Base-by-base conservation (phyloP, 2,797 vertebrate species). In the Malacoraja senta region DNA sequence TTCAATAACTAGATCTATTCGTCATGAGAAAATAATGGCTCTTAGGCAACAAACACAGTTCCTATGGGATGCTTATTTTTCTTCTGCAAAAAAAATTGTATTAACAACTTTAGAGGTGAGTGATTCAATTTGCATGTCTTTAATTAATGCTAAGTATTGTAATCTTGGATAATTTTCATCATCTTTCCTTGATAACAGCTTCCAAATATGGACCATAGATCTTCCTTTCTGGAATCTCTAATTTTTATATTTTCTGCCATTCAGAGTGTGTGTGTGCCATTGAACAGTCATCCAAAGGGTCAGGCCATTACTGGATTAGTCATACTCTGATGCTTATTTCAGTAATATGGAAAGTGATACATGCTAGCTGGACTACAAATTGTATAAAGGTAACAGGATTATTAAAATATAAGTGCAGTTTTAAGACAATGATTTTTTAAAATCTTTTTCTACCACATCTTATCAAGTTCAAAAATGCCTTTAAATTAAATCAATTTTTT, bases 1-100 rank as follows among this genome's bases (percentile, higher is more conserved):
- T 93, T 97, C 97, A 94, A 97, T 97, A 94, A 96, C 96, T 93
- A 96, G 97, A 88, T 97, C 96, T 3, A 96, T 97, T 94, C 95
- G 96, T 94, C 95, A 95, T 93, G 97, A 97, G 95, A 96, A 95
- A 95, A 97, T 97, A 95, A 90, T 97, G 96, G 96, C 96, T 80
- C 96, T 97, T 94, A 95, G 96, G 94, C 97, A 97, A 95, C 97
- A 97, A 96, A 97, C 96, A 26, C 97, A 97, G 95, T 97, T 97
- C 96, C 96, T 97, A 71, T 97, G 97, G 97, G 97, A 97, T 8
- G 96, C 97, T 94, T 97, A 97, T 95, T 97, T 97, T 94, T 97
- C 97, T 81, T 97, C 97, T 4, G 97, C 97, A 93, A 95, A 96
- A 94, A 97, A 97, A 95, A 97, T 97, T 94, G 96, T 97, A 95